phyloP scores from a whole-genome alignment of 1,140 invertebrate genomes.

The Zaprionus davidi region DNA sequence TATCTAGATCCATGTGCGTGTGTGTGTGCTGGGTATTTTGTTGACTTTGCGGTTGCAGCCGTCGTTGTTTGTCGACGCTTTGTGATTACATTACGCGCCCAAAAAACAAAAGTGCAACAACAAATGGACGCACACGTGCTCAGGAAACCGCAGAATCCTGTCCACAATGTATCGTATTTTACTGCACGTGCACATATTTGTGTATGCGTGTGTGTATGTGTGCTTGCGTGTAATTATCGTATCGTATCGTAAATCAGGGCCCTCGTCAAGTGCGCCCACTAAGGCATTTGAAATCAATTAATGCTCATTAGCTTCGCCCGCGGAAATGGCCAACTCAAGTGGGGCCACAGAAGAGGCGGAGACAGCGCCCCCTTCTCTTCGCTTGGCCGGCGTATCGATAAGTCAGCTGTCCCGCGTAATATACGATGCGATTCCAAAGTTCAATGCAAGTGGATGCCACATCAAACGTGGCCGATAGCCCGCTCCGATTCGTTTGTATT shows the following conservation, averaged over 20 bases:
- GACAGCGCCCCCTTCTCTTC: conserved; percentile 13
- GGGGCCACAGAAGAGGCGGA: conserved; percentile 7
- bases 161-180: conserved; percentile 34
- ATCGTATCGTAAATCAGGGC: conserved; percentile 41
- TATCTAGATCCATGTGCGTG: background rate
- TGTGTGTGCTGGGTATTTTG: conserved; percentile 40
- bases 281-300: conserved; percentile 65
- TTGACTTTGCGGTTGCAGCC: conserved; percentile 69
- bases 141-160: conserved; percentile 74
- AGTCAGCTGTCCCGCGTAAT: conserved; percentile 60
- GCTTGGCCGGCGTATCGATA: conserved; percentile 41
- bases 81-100: conserved; percentile 43
- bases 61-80: conserved; percentile 46
- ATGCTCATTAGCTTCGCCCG: conserved; percentile 58
- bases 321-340: conserved; percentile 47
- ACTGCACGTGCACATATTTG: background rate
- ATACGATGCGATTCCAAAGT: conserved; percentile 73
- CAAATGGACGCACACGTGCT: conserved; percentile 49
- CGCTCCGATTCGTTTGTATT: background rate
- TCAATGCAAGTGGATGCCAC: conserved; percentile 48
- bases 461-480: conserved; percentile 47
- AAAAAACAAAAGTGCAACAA: conserved; percentile 14
- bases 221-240: conserved; percentile 1
- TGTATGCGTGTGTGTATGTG: background rate
- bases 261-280: conserved; percentile 12